Conservation (phyloP, 2,888 invertebrate genomes). For the Acronicta aceris region DNA sequence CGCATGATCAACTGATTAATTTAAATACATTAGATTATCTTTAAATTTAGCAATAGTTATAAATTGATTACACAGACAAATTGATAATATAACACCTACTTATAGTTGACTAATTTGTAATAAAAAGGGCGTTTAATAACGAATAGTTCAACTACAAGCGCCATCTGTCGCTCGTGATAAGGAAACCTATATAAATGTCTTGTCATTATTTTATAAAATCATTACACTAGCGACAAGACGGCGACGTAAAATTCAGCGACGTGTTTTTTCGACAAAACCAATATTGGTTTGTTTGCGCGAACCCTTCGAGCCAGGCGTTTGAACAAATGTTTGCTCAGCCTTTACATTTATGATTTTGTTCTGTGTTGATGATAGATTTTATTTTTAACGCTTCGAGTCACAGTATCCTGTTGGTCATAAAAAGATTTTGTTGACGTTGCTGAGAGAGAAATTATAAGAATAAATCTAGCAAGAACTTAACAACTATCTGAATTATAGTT, state of each 20-base stretch:
- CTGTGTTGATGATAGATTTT: conserved; percentile 31
- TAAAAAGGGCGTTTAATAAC: too few relatives aligned
- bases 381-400: conserved; percentile 29
- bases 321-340: conserved; percentile 50
- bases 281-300: conserved; percentile 55
- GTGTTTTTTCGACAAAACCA: conserved; percentile 64
- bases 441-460: neutral
- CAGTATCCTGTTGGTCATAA: conserved; percentile 23
- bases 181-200: too few relatives aligned
- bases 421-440: neutral
- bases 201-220: too few relatives aligned
- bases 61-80: too few relatives aligned
- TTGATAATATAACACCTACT: too few relatives aligned
- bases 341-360: conserved; percentile 49
- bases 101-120: too few relatives aligned
- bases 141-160: too few relatives aligned
- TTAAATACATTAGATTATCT: too few relatives aligned
- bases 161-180: too few relatives aligned
- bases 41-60: too few relatives aligned
- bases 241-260: conserved; percentile 68
- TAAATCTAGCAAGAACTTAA: neutral
- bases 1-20: too few relatives aligned
- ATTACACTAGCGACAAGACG: conserved; percentile 75
- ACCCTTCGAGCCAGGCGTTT: conserved; percentile 46
- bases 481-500: neutral